Evolutionary conservation across 2,888 invertebrate species (phyloP).

Genomic region (Operophtera brumata): DNA sequence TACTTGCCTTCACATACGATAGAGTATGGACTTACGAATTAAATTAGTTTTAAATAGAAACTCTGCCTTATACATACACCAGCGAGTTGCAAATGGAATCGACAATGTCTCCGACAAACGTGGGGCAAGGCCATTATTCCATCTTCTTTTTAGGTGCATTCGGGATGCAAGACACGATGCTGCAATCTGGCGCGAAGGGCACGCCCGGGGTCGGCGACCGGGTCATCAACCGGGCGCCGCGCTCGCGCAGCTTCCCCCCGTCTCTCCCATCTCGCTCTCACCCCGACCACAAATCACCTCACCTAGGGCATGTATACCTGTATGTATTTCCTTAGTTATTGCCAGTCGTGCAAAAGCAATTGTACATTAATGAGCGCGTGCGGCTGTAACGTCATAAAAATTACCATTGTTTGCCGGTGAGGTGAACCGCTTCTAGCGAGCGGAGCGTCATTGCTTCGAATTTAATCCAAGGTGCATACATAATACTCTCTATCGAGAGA

Average conservation of each 20-base stretch:
- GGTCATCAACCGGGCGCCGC: constrained; percentile 54
- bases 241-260: constrained; percentile 42
- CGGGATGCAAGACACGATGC: constrained; percentile 34
- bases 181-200: constrained; percentile 45
- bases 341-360: constrained; percentile 24
- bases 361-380: constrained; percentile 22
- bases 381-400: constrained; percentile 15
- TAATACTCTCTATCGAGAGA: too few species aligned
- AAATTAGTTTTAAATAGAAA: background rate
- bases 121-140: background rate
- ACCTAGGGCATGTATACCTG: constrained; percentile 36
- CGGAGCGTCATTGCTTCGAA: background rate
- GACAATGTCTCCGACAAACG: background rate
- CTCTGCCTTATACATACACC: background rate
- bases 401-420: constrained; percentile 15
- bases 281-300: constrained; percentile 35
- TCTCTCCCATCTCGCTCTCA: constrained; percentile 9
- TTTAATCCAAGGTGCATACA: too few species aligned
- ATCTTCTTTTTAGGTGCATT: constrained; percentile 10
- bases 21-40: background rate
- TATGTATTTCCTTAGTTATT: constrained; percentile 38
- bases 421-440: background rate
- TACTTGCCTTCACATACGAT: background rate
- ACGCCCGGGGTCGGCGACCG: constrained; percentile 55
- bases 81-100: background rate